Percentiles rank a stretch among this genome's conserved stretches.
phyloP scores from a whole-genome alignment of 2,113 vertebrate genomes.

The Tupaia tana region DNA sequence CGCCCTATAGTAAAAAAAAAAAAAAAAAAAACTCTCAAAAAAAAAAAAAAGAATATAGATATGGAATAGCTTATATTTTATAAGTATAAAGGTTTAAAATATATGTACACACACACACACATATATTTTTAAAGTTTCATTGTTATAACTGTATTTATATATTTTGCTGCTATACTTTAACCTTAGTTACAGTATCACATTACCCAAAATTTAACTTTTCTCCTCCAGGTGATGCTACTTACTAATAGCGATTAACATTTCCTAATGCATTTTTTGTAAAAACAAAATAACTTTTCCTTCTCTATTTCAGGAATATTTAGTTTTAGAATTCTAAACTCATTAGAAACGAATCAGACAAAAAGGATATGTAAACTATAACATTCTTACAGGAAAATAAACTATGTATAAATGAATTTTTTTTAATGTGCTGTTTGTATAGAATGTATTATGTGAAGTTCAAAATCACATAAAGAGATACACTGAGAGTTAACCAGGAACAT shows the following conservation, averaged over 20 bases:
- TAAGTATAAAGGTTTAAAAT: not conserved
- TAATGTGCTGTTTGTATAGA: not conserved
- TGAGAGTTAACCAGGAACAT: not conserved
- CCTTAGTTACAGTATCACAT: not conserved
- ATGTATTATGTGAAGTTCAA: not conserved
- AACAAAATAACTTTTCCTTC: not conserved
- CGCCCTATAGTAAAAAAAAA: too few relatives aligned
- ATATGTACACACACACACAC: too few relatives aligned
- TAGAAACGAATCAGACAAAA: not conserved
- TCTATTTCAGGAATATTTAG: not conserved
- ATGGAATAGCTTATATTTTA: not conserved
- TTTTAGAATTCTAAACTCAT: constrained; percentile 56
- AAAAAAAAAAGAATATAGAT: not conserved
- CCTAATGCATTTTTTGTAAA: not conserved
- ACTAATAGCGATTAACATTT: not conserved
- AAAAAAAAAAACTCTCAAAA: too few relatives aligned
- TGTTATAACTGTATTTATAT: not conserved
- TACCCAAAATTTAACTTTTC: not conserved
- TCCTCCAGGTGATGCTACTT: not conserved
- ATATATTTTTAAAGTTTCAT: not conserved
- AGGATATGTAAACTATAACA: not conserved
- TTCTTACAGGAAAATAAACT: not conserved
- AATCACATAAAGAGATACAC: not conserved
- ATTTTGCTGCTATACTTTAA: not conserved
- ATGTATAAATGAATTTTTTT: not conserved